Evolutionary conservation across 64 coral and sea anemone species (phyloP).

Genomic region (Actinia equina): DNA sequence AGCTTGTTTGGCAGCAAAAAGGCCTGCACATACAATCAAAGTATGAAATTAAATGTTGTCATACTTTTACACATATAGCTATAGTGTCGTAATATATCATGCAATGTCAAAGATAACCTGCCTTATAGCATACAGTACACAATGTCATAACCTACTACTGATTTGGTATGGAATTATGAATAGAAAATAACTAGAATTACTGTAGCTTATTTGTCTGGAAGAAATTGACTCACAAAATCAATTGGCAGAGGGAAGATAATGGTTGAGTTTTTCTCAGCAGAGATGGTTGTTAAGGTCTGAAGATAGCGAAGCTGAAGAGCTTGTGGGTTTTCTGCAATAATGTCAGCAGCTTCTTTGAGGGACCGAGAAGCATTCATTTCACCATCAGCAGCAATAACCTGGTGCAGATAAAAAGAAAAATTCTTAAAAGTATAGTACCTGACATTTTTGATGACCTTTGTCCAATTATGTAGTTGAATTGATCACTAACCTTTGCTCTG

Average conservation of each 20-base stretch:
- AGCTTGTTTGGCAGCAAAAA: no score
- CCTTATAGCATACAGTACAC: no score
- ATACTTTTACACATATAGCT: no score
- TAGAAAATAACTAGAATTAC: background rate
- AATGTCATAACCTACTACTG: background rate
- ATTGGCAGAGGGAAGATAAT: slow-evolving; percentile 82
- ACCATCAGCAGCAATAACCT: slow-evolving; percentile 85
- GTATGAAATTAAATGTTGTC: no score
- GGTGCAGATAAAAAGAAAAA: background rate
- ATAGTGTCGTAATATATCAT: no score
- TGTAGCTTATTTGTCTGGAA: slow-evolving; percentile 6
- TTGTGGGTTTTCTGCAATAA: slow-evolving; percentile 68
- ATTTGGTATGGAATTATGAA: background rate
- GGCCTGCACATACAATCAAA: no score
- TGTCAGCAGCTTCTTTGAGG: slow-evolving; percentile 77
- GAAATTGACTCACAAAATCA: slow-evolving; percentile 51
- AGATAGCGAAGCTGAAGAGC: slow-evolving; percentile 87
- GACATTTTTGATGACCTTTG: no score
- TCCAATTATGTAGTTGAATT: background rate
- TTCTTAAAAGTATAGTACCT: background rate
- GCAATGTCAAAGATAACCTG: no score
- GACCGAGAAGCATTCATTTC: slow-evolving; percentile 74
- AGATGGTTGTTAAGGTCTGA: slow-evolving; percentile 78
- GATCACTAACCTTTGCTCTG: slow-evolving; percentile 61
- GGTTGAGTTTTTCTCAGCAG: slow-evolving; percentile 89